Conservation (phyloP, 1,140 invertebrate species). For the Bemisia tabaci region DNA sequence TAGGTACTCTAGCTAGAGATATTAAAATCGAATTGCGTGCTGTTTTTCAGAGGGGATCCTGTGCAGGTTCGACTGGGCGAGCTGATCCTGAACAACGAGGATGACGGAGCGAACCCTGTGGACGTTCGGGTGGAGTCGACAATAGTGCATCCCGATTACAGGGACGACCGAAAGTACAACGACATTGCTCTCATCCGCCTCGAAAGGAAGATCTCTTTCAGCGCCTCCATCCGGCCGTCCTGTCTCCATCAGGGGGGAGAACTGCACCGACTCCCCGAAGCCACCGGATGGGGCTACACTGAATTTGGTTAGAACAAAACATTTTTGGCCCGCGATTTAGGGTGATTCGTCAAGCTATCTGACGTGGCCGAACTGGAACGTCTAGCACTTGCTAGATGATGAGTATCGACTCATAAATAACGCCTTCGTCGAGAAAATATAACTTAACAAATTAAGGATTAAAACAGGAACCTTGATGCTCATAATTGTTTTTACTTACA, state of each 20-base stretch:
- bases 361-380: no score
- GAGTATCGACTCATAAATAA: no score
- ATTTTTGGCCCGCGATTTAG: no score
- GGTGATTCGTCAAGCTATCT: no score
- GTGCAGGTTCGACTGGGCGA: conserved; percentile 24
- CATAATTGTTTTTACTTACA: no score
- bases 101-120: conserved; percentile 23
- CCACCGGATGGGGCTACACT: conserved; percentile 38
- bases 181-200: conserved; percentile 48
- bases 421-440: no score
- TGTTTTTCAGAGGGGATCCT: conserved; percentile 19
- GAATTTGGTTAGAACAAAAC: conserved; percentile 18
- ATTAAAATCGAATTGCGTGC: no score
- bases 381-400: no score
- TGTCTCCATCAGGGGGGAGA: conserved; percentile 36
- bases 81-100: conserved; percentile 20
- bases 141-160: conserved; percentile 35
- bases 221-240: conserved; percentile 36
- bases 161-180: conserved; percentile 33
- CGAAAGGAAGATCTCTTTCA: conserved; percentile 31
- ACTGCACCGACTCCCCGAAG: conserved; percentile 31
- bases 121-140: conserved; percentile 25
- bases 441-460: no score
- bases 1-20: no score
- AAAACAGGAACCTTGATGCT: no score